Percentiles rank a stretch among this genome's conserved stretches.
Evolutionary conservation across 2,113 vertebrate genomes (phyloP).

Genomic region (Isurus oxyrinchus): DNA sequence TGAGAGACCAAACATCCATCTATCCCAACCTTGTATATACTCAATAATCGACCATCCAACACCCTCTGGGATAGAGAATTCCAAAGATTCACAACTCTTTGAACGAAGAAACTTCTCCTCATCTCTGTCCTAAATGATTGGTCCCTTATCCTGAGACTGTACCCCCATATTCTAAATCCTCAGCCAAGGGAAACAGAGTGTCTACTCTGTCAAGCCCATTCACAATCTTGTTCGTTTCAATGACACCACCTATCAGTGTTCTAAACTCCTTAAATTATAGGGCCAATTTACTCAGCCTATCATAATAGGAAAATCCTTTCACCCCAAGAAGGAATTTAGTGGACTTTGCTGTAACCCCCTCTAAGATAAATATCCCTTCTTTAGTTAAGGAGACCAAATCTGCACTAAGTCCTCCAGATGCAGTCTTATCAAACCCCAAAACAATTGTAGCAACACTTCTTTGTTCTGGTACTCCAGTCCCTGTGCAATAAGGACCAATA

Average conservation of each 20-base stretch:
- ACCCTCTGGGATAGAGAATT: not conserved
- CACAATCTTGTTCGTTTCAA: not conserved
- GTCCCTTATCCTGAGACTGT: not conserved
- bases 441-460: not conserved
- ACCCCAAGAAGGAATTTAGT: not conserved
- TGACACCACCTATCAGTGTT: not conserved
- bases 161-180: not conserved
- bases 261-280: not conserved
- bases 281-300: not conserved
- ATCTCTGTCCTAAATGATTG: not conserved
- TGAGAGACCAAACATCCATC: not conserved
- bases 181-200: not conserved
- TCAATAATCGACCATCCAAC: not conserved
- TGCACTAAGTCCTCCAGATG: too few species aligned
- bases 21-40: not conserved
- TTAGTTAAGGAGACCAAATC: not conserved
- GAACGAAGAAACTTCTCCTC: not conserved
- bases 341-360: not conserved
- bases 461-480: not conserved
- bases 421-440: not conserved
- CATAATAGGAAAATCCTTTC: not conserved
- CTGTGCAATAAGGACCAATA: not conserved
- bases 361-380: not conserved
- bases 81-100: not conserved
- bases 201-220: not conserved